These are phyloP conservation scores for Lucilia sericata DNA, from an alignment of 1,140 invertebrate genomes.

Conservation along the genomic window DNA sequence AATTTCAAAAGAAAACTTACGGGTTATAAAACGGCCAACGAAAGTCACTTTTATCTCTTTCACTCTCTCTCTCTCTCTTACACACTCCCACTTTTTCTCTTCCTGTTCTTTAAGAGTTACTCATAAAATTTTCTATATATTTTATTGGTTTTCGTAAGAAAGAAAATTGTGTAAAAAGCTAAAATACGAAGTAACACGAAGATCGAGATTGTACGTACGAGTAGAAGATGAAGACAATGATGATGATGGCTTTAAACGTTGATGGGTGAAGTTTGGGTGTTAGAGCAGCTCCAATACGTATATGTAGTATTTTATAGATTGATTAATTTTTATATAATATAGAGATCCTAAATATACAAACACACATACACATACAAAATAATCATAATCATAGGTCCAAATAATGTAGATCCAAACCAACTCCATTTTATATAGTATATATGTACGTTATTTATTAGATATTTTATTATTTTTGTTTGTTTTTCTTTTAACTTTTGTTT, in stretches of 20 bases:
- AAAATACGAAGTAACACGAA: background rate
- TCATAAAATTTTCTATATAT: background rate
- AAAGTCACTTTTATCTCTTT: background rate
- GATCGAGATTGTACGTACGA: background rate
- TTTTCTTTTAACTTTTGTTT: too few relatives aligned
- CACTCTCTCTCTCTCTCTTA: too few relatives aligned
- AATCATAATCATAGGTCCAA: background rate
- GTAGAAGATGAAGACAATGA: conserved; percentile 18
- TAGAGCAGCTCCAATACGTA: conserved; percentile 14
- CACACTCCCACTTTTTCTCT: conserved; percentile 13
- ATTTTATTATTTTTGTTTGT: background rate
- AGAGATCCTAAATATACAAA: conserved; percentile 16
- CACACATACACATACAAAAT: conserved; percentile 28
- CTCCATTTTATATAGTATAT: background rate
- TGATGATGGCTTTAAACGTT: conserved; percentile 29
- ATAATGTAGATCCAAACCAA: background rate
- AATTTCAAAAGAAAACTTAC: conserved; percentile 41
- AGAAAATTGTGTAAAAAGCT: background rate
- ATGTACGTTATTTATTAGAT: background rate
- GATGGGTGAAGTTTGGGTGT: background rate
- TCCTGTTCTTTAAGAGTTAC: background rate
- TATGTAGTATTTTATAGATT: background rate
- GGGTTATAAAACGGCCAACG: conserved; percentile 38
- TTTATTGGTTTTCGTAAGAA: background rate
- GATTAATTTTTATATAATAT: background rate